Conservation (phyloP, 2,113 vertebrate genomes). For the Condylura cristata region DNA sequence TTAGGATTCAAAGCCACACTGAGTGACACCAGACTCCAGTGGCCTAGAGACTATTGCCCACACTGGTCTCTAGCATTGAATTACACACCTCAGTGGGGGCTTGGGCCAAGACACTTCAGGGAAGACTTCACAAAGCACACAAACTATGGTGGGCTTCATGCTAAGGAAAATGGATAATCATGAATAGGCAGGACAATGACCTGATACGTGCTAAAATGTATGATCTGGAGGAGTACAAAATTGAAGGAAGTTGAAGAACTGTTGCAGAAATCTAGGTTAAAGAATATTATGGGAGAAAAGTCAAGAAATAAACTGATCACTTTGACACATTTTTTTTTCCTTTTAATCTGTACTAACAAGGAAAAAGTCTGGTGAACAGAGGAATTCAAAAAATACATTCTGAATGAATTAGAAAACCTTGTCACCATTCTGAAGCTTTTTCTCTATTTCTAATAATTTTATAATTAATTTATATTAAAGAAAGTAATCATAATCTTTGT, state of each 20-base stretch:
- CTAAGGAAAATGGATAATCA: not conserved
- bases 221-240: not conserved
- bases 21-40: not conserved
- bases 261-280: not conserved
- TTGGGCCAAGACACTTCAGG: not conserved
- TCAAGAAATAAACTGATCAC: not conserved
- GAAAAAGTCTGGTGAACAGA: not conserved
- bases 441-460: not conserved
- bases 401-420: not conserved
- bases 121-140: not conserved
- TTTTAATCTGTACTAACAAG: not conserved
- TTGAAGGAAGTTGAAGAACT: not conserved
- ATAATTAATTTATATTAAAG: not conserved
- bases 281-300: not conserved
- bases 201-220: not conserved
- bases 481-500: not conserved
- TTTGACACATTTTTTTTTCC: too few relatives aligned
- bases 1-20: not conserved
- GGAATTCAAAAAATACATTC: not conserved
- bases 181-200: not conserved
- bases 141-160: not conserved
- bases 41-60: not conserved
- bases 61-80: not conserved
- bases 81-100: rapidly evolving
- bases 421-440: not conserved